Evolutionary conservation across 2,888 invertebrate species (phyloP).

Genomic region (Thyatira batis): DNA sequence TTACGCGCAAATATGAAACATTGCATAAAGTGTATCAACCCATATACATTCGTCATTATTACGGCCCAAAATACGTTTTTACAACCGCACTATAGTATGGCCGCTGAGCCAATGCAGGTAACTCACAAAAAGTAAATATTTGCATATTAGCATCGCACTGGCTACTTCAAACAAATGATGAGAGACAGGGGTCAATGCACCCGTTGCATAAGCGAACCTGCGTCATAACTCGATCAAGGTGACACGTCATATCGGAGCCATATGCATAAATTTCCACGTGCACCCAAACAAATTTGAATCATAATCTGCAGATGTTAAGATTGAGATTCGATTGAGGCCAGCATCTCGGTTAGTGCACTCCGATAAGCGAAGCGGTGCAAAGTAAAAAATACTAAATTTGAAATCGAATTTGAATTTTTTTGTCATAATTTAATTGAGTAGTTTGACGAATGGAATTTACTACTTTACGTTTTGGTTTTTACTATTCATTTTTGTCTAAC

Average conservation of each 20-base stretch:
- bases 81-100: conserved; percentile 20
- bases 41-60: not conserved
- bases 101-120: conserved; percentile 34
- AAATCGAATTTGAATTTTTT: not conserved
- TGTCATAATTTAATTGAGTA: not conserved
- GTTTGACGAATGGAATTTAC: not conserved
- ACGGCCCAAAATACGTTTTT: conserved; percentile 13
- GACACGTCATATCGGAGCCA: conserved; percentile 47
- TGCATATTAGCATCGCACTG: conserved; percentile 46
- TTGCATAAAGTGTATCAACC: not conserved
- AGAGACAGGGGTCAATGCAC: conserved; percentile 52
- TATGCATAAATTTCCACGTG: conserved; percentile 12
- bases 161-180: conserved; percentile 27
- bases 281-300: conserved; percentile 13
- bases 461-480: not conserved
- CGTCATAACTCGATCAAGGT: conserved; percentile 76
- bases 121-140: conserved; percentile 59
- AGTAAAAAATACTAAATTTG: not conserved
- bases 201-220: conserved; percentile 66
- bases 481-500: not conserved
- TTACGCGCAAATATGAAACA: not conserved
- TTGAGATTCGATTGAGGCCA: not conserved
- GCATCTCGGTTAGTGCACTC: not conserved
- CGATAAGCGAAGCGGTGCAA: not conserved
- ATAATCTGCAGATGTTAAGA: conserved; percentile 9